Evolutionary conservation across 2,888 invertebrate genomes (phyloP), one percentile per base, ranked within the genome.

Genomic region (Xestia ashworthii): DNA sequence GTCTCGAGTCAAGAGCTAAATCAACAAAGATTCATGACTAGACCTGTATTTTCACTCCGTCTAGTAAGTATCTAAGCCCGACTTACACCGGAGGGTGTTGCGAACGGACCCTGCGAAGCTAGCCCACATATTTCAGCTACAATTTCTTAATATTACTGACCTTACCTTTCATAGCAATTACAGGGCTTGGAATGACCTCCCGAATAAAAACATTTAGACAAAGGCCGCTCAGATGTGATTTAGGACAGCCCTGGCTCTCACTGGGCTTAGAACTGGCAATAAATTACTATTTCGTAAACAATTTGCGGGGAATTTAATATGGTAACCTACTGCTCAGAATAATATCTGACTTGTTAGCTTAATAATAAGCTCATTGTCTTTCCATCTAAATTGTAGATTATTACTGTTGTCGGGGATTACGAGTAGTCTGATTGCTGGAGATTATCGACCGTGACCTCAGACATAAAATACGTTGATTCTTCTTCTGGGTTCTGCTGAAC

Each of bases 231-330:
- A 22, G 25, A 58, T 19, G 62, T 79, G 74, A 77, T 80, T 76
- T 75, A 74, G 74, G 71, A 44, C 62, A 75, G 32, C 41, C 70
- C 67, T 55, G 69, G 73, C 66, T 76, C 80, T 25, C n/a, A 16
- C 19, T 22, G 46, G 75, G 48, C 53, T 68, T 62, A 81, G 38
- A 32, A 32, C 62, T 65, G 60, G 32, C 65, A 60, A 71, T 84
- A 84, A 72, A 84, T 81, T 66, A 73, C 73, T 64, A 50, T 72
- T 84, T 46, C 50, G 62, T 46, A 58, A 81, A 85, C 69, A 72
- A 76, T 82, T 81, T 85, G 46, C 53, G 55, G 25, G 19, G 25
- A 62, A 67, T 71, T 67, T 66, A 71, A 72, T 74, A 64, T 41
- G 44, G 58, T 62, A 78, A 69, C 67, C 50, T 44, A 46, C 25